Conservation (phyloP, 2,797 vertebrate genomes). For the Acanthis flammea region DNA sequence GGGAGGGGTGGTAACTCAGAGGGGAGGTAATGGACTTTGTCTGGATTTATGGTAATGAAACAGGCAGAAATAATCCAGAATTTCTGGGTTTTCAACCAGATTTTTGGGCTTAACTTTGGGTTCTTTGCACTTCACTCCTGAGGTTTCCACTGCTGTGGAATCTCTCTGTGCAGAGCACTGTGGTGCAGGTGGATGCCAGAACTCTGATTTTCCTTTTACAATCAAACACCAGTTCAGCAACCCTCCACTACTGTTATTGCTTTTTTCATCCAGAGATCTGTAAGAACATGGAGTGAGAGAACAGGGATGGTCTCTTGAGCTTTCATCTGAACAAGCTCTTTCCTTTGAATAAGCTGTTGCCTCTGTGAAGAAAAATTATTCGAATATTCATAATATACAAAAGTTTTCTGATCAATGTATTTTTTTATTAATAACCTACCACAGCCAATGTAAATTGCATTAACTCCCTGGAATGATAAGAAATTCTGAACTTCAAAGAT, state of each 20-base stretch:
- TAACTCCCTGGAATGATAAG: not conserved
- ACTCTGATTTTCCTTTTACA: not conserved
- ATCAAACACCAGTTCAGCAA: not conserved
- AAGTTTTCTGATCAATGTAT: not conserved
- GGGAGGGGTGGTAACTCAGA: not conserved
- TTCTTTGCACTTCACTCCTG: not conserved
- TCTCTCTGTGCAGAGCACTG: not conserved
- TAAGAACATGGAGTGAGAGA: not conserved
- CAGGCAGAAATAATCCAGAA: not conserved
- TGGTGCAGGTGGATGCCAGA: not conserved
- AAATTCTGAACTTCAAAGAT: not conserved
- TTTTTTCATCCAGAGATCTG: not conserved
- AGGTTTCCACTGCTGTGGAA: not conserved
- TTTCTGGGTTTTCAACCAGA: not conserved
- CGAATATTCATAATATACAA: not conserved
- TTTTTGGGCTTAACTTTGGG: not conserved
- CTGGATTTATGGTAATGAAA: not conserved
- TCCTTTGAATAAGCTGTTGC: not conserved
- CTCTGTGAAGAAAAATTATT: not conserved
- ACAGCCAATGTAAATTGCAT: not conserved
- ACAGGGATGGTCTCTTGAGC: not conserved
- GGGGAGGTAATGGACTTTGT: not conserved
- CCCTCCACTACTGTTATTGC: not conserved
- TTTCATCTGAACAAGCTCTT: not conserved
- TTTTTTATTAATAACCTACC: slow-evolving; percentile 31